Percentiles rank a stretch among this genome's conserved stretches.
Conservation (phyloP, 2,797 vertebrate species). For the Silurus aristotelis region DNA sequence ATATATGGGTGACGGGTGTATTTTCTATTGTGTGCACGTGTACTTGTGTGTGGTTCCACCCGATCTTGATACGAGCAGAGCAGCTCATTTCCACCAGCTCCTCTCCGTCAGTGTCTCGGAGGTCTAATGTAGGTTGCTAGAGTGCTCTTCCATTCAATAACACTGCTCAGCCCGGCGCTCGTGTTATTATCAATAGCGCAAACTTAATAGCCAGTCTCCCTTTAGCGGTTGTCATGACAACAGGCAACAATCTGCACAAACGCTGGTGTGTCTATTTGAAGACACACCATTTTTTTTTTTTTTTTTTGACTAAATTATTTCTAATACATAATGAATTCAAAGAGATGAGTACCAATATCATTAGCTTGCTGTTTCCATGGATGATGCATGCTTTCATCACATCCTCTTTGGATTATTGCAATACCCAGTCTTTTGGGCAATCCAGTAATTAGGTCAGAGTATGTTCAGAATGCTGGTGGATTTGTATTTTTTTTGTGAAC, state of each 20-base stretch:
- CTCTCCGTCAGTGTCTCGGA: conserved; percentile 40
- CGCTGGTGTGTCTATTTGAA: conserved; percentile 25
- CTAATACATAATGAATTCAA: too few relatives aligned
- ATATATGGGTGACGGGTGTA: neutral
- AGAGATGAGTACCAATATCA: neutral
- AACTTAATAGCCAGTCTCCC: conserved; percentile 49
- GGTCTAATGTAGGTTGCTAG: conserved; percentile 48
- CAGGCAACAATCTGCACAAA: conserved; percentile 42
- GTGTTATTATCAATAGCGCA: conserved; percentile 46
- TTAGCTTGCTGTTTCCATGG: neutral
- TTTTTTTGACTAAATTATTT: too few relatives aligned
- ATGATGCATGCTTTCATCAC: neutral
- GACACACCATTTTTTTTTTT: neutral
- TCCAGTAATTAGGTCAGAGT: neutral
- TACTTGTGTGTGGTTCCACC: conserved; percentile 21
- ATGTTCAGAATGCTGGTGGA: neutral
- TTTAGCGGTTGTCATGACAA: conserved; percentile 50
- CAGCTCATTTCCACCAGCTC: conserved; percentile 39
- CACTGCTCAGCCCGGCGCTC: conserved; percentile 27
- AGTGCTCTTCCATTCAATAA: conserved; percentile 48
- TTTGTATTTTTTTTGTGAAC: neutral
- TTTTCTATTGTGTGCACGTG: neutral
- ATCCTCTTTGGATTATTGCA: neutral
- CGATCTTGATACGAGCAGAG: conserved; percentile 27
- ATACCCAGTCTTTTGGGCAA: neutral